Evolutionary conservation across 2,797 vertebrate species (phyloP).

Genomic region (Phaenicophaeus curvirostris): DNA sequence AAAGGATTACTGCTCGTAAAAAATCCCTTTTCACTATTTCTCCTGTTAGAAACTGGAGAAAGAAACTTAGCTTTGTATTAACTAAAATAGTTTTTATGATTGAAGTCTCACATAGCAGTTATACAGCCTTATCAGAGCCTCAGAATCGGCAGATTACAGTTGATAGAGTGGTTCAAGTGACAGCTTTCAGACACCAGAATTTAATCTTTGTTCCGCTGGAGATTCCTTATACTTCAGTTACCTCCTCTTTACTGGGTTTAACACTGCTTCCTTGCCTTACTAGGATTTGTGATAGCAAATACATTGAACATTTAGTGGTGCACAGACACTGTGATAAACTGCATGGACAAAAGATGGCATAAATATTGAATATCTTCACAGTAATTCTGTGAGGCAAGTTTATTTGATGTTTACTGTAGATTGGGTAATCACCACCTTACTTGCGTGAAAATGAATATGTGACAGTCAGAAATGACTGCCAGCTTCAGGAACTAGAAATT

Average conservation of each 20-base stretch:
- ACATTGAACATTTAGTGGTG: background rate
- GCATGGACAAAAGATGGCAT: background rate
- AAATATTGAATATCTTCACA: background rate
- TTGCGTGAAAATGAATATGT: constrained; percentile 1
- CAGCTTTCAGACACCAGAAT: background rate
- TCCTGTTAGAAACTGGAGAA: background rate
- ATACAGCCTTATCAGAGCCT: background rate
- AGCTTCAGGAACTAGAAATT: background rate
- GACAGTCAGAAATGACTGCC: background rate
- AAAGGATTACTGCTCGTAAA: background rate
- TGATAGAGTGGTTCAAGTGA: background rate
- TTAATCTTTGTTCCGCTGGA: background rate
- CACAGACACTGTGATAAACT: background rate
- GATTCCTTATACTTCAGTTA: background rate
- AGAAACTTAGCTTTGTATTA: background rate
- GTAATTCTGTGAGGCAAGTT: background rate
- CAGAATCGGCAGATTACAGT: background rate
- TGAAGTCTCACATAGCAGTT: background rate
- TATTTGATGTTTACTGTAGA: background rate
- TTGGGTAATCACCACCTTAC: background rate
- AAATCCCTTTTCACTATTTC: background rate
- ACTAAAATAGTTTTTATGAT: background rate
- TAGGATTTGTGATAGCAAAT: background rate
- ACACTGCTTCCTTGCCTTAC: background rate
- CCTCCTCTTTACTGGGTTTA: background rate